Evolutionary conservation across 2,888 invertebrate genomes (phyloP).

Genomic region (Patella caerulea): DNA sequence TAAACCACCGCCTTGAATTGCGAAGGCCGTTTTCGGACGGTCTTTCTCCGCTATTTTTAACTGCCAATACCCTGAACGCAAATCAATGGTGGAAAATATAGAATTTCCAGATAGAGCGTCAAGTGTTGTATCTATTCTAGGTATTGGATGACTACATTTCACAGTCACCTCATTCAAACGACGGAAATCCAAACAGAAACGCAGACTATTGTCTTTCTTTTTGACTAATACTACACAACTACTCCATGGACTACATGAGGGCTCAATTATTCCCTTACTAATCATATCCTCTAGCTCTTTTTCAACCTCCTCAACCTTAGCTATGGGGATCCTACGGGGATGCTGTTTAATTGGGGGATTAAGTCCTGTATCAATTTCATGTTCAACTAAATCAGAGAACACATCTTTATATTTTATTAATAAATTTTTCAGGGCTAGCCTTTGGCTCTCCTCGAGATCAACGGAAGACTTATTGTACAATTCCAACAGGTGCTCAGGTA

Average conservation of each 20-base stretch:
- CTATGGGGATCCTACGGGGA: constrained; percentile 13
- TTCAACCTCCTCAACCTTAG: not conserved
- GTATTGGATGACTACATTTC: too few species aligned
- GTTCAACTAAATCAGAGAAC: constrained; percentile 6
- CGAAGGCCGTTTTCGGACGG: not conserved
- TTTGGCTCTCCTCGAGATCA: too few species aligned
- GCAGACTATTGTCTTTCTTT: not conserved
- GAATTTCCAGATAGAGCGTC: too few species aligned
- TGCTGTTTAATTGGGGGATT: constrained; percentile 8
- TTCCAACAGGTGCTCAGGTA: too few species aligned
- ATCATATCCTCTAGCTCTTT: constrained; percentile 12
- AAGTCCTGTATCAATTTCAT: constrained; percentile 11
- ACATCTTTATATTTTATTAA: too few species aligned
- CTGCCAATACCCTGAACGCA: constrained; percentile 12
- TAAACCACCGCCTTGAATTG: constrained; percentile 19
- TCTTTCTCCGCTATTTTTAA: not conserved
- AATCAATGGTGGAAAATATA: not conserved
- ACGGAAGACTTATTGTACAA: too few species aligned
- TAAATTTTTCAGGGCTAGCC: too few species aligned
- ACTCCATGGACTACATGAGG: constrained; percentile 17
- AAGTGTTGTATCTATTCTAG: too few species aligned
- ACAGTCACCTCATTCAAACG: too few species aligned
- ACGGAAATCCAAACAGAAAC: too few species aligned
- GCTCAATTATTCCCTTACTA: constrained; percentile 1
- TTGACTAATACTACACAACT: constrained; percentile 16